phyloP scores from a whole-genome alignment of 2,797 vertebrate species.

The Cottoperca gobio region DNA sequence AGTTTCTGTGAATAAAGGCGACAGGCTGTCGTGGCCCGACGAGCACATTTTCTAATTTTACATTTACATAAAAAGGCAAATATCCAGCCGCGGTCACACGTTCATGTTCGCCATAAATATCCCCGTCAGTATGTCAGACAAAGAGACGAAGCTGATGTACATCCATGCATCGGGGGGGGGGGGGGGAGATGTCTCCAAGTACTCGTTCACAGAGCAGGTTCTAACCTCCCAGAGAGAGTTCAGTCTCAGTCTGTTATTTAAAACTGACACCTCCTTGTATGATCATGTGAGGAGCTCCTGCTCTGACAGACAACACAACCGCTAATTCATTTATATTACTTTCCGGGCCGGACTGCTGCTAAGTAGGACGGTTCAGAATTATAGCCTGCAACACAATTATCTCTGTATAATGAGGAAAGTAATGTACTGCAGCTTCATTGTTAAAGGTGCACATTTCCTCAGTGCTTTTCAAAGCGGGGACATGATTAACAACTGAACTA shows the following conservation, averaged over 20 bases:
- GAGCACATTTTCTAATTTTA: conserved; percentile 59
- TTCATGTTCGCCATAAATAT: conserved; percentile 45
- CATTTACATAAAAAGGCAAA: conserved; percentile 43
- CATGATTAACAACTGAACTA: conserved; percentile 50
- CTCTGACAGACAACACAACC: too few species aligned
- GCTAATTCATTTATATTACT: conserved; percentile 41
- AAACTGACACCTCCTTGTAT: too few species aligned
- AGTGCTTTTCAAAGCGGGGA: too few species aligned
- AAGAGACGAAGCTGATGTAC: conserved; percentile 38
- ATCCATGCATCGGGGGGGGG: conserved; percentile 43
- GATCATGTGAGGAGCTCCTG: too few species aligned
- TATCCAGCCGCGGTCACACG: conserved; percentile 33
- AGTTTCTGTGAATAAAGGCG: conserved; percentile 2
- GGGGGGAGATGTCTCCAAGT: too few species aligned
- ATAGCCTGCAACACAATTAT: conserved; percentile 55
- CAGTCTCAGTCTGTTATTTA: conserved; percentile 25
- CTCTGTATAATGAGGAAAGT: conserved; percentile 47
- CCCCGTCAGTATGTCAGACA: conserved; percentile 48
- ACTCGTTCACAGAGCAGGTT: conserved; percentile 5
- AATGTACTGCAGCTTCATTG: conserved; percentile 51
- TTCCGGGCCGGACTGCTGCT: conserved; percentile 37
- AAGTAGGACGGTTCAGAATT: conserved; percentile 54
- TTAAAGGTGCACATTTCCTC: conserved; percentile 55
- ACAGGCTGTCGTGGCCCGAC: conserved; percentile 35
- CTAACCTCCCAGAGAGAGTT: conserved; percentile 51